Base-by-base conservation (phyloP, 2,888 invertebrate species). In the Drosophila barbarae region DNA sequence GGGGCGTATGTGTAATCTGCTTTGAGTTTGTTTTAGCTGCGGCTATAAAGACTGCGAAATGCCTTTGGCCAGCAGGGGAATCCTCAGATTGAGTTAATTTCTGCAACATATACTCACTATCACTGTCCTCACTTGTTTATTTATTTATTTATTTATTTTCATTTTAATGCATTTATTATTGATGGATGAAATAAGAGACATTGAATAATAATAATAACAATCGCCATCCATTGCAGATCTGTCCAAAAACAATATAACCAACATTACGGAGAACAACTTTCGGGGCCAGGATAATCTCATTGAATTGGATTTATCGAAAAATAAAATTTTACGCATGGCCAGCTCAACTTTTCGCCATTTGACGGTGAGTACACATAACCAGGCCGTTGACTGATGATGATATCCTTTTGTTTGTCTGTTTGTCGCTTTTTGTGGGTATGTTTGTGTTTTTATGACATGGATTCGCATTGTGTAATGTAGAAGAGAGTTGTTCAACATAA, bases 311-410 rank as follows among this genome's bases (percentile, higher is more conserved):
- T 91, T 96, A 72, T 93, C 94, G 77, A 91, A 93, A 85, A 96
- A 96, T 88, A 91, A 92, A 79, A 95, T 96, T 75, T 92, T 92
- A 77, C 91, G 92, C 75, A 92, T 95, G 91, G 93, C 94, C 52
- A 94, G 93, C 77, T 95, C 94, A 69, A 93, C 93, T 30, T 96
- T 96, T 88, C 91, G 92, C 72, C 92, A 95, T 89, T 91, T 95
- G 73, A 88, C 85, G 84, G 90, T 90, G 66, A 88, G 88, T 86
- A 60, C 21, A 67, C 42, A 21, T 18, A 34, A 32, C 28, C 34
- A 8, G 30, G 9, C 21, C n/a, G 28, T 36, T 58, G 35, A 59
- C 21, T 28, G 58, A 32, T 47, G 46, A 47, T 47, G 46, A 61
- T 64, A 35, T 34, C 35, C 52, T 26, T 64, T 63, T 59, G 42